Evolutionary conservation across 2,113 vertebrate species (phyloP).

Genomic region (Jaculus jaculus): DNA sequence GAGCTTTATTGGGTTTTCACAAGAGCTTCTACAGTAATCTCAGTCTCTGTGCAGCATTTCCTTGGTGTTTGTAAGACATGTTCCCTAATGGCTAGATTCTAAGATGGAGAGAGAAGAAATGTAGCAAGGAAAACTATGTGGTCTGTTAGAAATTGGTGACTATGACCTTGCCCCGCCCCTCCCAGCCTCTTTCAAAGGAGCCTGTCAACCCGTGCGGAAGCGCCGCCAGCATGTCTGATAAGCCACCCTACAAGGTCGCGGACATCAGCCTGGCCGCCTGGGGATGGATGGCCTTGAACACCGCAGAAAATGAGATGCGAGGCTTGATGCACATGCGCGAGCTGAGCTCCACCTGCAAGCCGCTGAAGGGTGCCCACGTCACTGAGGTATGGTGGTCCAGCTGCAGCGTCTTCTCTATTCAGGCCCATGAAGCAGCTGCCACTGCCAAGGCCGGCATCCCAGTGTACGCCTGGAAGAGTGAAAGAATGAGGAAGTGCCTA

Average conservation of each 20-base stretch:
- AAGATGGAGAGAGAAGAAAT: not conserved
- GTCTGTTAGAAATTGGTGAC: not conserved
- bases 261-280: constrained; percentile 96
- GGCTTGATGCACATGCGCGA: constrained; percentile 98
- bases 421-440: constrained; percentile 96
- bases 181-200: too few species aligned
- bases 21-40: not conserved
- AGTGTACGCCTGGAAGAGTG: constrained; percentile 99
- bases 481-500: constrained; percentile 96
- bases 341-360: constrained; percentile 93
- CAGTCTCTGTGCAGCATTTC: too few species aligned
- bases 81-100: not conserved
- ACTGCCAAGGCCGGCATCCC: constrained; percentile 94
- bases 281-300: constrained; percentile 96
- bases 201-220: too few species aligned
- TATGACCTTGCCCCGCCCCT: too few species aligned
- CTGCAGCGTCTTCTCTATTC: constrained; percentile 99
- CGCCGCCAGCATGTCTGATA: too few species aligned
- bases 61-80: not conserved
- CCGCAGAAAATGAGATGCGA: constrained; percentile 99
- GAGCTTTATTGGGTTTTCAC: constrained; percentile 44
- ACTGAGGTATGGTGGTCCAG: constrained; percentile 99
- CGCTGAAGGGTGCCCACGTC: constrained; percentile 93
- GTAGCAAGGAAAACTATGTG: not conserved
- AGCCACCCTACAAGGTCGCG: too few species aligned